These are phyloP conservation scores for Sipha flava DNA, from an alignment of 1,140 invertebrate species.

Conservation along the genomic window DNA sequence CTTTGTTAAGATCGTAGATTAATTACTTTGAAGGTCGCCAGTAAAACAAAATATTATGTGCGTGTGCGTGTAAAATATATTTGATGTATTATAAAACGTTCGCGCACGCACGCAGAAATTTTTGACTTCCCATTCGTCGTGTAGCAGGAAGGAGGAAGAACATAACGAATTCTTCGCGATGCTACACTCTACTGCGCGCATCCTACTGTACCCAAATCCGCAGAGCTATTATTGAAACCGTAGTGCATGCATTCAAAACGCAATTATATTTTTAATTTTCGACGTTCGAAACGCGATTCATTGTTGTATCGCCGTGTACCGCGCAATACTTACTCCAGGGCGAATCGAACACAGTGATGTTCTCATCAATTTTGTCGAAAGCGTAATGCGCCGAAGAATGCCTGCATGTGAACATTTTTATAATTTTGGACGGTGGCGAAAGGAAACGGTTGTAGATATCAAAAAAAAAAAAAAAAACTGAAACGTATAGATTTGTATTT, in stretches of 20 bases:
- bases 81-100: not conserved
- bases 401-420: too few species aligned
- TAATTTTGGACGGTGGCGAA: too few species aligned
- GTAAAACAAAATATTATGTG: not conserved
- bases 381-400: too few species aligned
- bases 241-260: not conserved
- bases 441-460: too few species aligned
- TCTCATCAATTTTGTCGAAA: too few species aligned
- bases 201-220: not conserved
- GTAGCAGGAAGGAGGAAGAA: not conserved
- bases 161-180: conserved; percentile 7
- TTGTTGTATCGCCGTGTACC: too few species aligned
- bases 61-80: not conserved
- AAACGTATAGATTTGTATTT: too few species aligned
- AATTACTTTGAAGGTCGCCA: not conserved
- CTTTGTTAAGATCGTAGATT: not conserved
- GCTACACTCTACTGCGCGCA: not conserved
- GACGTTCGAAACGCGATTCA: too few species aligned
- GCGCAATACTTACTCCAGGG: too few species aligned
- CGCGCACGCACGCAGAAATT: not conserved
- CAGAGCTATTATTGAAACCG: not conserved
- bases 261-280: too few species aligned
- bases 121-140: not conserved
- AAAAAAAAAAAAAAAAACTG: too few species aligned
- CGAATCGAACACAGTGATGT: too few species aligned